Percentiles rank a stretch among this genome's conserved stretches.
These are phyloP conservation scores for Petrocephalus schoutedeni DNA, from an alignment of 2,797 vertebrate species.

Conservation along the genomic window DNA sequence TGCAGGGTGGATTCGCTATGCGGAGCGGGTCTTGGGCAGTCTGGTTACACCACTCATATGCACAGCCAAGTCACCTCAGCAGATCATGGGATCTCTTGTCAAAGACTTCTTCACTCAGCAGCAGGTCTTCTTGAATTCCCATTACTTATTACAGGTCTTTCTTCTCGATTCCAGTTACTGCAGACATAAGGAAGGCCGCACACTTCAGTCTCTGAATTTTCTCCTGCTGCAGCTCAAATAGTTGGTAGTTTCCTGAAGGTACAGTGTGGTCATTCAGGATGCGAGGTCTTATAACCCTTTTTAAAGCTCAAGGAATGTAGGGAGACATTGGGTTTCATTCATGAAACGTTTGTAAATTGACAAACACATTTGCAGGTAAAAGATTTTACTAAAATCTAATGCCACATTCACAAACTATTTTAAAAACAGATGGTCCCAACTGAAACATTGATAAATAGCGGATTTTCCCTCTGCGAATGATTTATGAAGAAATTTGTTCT, in stretches of 20 bases:
- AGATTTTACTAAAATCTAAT: no score
- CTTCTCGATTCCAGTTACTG: not conserved
- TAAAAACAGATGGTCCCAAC: no score
- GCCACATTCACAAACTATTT: no score
- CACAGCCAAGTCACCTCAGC: constrained; percentile 88
- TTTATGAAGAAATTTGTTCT: no score
- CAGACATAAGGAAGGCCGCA: not conserved
- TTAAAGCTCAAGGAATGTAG: not conserved
- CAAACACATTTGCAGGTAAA: no score
- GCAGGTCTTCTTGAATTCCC: constrained; percentile 64
- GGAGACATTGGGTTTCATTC: not conserved
- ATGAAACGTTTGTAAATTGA: no score
- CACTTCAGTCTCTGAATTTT: not conserved
- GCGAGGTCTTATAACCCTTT: not conserved
- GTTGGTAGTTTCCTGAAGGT: not conserved
- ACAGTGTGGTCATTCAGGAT: not conserved
- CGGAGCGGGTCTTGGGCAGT: constrained; percentile 83
- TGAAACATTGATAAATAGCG: no score
- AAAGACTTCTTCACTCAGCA: constrained; percentile 88
- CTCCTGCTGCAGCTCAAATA: not conserved
- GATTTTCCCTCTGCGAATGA: no score
- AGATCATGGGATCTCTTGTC: constrained; percentile 92
- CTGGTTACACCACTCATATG: constrained; percentile 88
- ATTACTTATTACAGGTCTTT: not conserved
- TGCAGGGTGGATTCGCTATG: constrained; percentile 90